A percentile compares a stretch with the other conserved stretches of the same genome.
Evolutionary conservation across 2,888 invertebrate species (phyloP).

Genomic region (Calameuta pallipes): DNA sequence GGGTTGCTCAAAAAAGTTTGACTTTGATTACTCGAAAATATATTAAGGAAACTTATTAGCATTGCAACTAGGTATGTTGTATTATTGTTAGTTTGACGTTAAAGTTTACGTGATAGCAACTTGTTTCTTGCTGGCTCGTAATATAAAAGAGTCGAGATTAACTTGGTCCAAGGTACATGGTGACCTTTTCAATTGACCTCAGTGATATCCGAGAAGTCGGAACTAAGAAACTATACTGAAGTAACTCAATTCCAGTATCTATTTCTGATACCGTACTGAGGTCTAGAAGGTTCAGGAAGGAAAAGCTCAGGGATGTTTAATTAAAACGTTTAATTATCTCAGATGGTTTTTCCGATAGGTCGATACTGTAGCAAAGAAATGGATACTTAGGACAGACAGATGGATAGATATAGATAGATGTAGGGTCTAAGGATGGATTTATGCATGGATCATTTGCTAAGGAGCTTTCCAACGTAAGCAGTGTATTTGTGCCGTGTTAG

Average conservation of each 20-base stretch:
- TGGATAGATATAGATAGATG: neutral
- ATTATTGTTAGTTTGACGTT: neutral
- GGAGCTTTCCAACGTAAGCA: conserved; percentile 18
- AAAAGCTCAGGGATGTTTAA: neutral
- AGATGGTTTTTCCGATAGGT: neutral
- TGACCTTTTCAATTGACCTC: neutral
- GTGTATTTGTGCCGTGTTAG: conserved; percentile 5
- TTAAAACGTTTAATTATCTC: neutral
- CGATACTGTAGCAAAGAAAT: neutral
- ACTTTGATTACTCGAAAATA: neutral
- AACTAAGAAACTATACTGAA: neutral
- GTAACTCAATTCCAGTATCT: neutral
- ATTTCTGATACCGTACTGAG: neutral
- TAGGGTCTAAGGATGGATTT: neutral
- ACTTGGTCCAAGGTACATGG: too few relatives aligned
- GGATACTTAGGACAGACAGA: neutral
- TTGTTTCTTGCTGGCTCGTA: neutral
- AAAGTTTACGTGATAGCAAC: neutral
- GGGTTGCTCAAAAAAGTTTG: neutral
- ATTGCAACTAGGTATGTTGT: neutral
- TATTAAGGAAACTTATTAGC: neutral
- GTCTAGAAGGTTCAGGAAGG: neutral
- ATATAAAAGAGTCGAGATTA: too few relatives aligned
- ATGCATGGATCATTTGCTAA: conserved; percentile 14
- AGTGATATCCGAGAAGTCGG: neutral